Evolutionary conservation across 1,140 invertebrate genomes (phyloP), one percentile per base, ranked within the genome.

Genomic region (Pemphigus obesinymphae): DNA sequence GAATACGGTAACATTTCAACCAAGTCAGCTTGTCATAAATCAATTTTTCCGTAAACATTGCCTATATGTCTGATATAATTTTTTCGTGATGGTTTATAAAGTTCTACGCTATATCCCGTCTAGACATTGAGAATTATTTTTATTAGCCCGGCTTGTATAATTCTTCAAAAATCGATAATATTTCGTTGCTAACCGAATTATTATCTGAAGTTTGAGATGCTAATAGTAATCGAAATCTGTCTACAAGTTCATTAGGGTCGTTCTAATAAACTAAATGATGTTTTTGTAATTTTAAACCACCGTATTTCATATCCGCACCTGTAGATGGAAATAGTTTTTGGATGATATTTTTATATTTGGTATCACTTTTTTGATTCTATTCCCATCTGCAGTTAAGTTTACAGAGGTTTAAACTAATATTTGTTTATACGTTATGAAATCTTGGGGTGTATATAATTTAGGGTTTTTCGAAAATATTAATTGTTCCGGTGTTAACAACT

Each of bases 151-250:
- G 43, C 43, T 45, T 45, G 8, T 13, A 45, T 45, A 23, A 58
- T 83, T 87, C 87, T 83, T 88, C 85, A 20, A 87, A 83, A 37
- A 87, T 88, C 26, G 85, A 86, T 23, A 85, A 82, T 73, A 88
- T 88, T 86, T 88, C 86, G 84, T 87, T 87, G 48, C 85, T 83
- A 76, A 83, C 85, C 10, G 68, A n/a, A n/a, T n/a, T 85, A 82
- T 87, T 85, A 11, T 86, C 86, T 55, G 86, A 86, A 15, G 61
- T 66, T 73, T 85, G 83, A 20, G 86, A 87, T 26, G 86, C 84
- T 20, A 86, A 68, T 5, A 88, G 55, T 43, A 88, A 68, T 45
- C 84, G 76, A 11, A 88, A 82, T 82, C 86, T 83, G 37, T 86
- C 85, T 8, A 87, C 84, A 17, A 87, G 43, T 84, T 88, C 86